Percentiles rank a stretch among this genome's conserved stretches.
These are phyloP conservation scores for Bolborhynchus lineola DNA, from an alignment of 2,113 vertebrate genomes.

Conservation along the genomic window DNA sequence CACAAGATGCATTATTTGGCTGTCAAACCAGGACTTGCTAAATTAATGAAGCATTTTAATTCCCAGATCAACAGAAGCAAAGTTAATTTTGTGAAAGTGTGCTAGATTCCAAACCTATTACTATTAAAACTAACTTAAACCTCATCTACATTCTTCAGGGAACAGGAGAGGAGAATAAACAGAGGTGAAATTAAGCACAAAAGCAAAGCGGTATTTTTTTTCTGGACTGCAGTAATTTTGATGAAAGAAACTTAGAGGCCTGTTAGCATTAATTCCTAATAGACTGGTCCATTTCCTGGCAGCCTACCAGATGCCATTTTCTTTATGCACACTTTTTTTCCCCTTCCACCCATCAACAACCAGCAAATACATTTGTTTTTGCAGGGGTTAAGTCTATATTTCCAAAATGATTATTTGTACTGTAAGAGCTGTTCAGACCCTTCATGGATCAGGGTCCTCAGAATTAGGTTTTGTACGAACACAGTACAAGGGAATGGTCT, in stretches of 20 bases:
- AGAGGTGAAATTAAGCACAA: constrained; percentile 65
- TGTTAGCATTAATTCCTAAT: constrained; percentile 22
- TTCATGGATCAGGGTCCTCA: constrained; percentile 9
- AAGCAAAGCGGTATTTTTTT: constrained; percentile 21
- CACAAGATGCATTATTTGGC: constrained; percentile 66
- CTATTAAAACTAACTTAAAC: constrained; percentile 67
- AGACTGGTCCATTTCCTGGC: background rate
- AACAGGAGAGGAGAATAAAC: constrained; percentile 62
- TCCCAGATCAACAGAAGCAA: constrained; percentile 70
- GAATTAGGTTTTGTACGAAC: constrained; percentile 22
- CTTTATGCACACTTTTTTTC: background rate
- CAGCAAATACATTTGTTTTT: constrained; percentile 6
- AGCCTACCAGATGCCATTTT: constrained; percentile 7
- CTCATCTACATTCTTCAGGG: constrained; percentile 69
- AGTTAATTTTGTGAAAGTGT: constrained; percentile 70
- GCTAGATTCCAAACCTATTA: constrained; percentile 68
- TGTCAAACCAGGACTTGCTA: constrained; percentile 68
- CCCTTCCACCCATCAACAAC: background rate
- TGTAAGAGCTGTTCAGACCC: background rate
- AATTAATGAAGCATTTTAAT: constrained; percentile 72
- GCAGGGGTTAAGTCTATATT: background rate
- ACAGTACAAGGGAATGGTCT: background rate
- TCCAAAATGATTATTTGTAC: constrained; percentile 31
- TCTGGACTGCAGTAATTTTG: constrained; percentile 39
- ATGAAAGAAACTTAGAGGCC: constrained; percentile 38